Evolutionary conservation across 2,888 invertebrate species (phyloP), one percentile per base, ranked within the genome.

Genomic region (Proisotoma minuta): DNA sequence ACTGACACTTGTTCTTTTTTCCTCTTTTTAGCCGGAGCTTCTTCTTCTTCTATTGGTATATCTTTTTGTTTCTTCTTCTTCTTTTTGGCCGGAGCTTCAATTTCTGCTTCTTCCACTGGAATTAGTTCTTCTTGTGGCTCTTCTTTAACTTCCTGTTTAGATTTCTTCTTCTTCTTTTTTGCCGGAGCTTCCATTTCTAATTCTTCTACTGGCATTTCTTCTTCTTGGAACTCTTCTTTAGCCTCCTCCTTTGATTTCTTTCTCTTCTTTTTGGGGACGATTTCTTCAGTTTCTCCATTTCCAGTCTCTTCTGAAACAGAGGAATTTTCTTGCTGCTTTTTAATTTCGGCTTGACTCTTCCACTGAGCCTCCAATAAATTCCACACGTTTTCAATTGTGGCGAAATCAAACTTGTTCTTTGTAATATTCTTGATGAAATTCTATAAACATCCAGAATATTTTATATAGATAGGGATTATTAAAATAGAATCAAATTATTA

Each of bases 311-410:
- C 49, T 15, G 22, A 20, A 20, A 3, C 49, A 49, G 47, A 10
- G n/a, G 47, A 27, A 76, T 76, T 75, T 82, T 78, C 75, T 81
- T 80, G 43, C 67, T 71, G 63, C 63, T 68, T 61, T 51, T 56
- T 58, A 51, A 26, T 27, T 65, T 61, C 51, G 39, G 62, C 52
- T 47, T 66, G 52, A 12, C 26, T 39, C 43, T 63, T 70, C 67
- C 65, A 64, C 28, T 66, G 64, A 2, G 48, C 72, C 70, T 82
- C 80, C 71, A 82, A 77, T 59, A 78, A 75, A 47, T 85, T 82
- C 85, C 89, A 89, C 2, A 87, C 84, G 62, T 83, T 83, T 70
- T 86, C 85, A 56, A 86, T 81, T 57, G 85, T 82, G 48, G 78
- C 76, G 53, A 78, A 77, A 71, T 83, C 82, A 43, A 84, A 75